Base-by-base conservation (phyloP, 2,113 vertebrate genomes). In the Elaphurus davidianus region DNA sequence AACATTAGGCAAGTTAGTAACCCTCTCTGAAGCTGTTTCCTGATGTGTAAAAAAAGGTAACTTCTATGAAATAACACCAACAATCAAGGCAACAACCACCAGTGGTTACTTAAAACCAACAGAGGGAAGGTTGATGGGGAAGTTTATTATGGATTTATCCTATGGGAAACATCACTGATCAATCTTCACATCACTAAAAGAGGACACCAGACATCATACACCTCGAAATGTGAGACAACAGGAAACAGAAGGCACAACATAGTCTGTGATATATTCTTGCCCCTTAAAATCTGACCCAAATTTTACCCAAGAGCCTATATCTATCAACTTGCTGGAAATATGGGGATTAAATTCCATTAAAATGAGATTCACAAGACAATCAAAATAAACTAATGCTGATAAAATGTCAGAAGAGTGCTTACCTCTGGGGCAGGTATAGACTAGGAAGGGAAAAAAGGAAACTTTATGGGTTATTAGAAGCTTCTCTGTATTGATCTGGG, bases 361-460 rank as follows among this genome's bases (percentile, higher is more conserved):
- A 94, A 76, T 91, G 47, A 94, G 59, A 15, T 64, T 94, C 76
- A 92, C 90, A 36, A 71, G 79, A 90, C 21, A 95, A 93, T 93
- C 50, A 90, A 90, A 90, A 91, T 82, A 97, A 76, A 91, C 0
- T 27, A 33, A 45, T 55, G n/a, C 30, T 85, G 43, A 84, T 84
- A 96, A 87, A 76, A 88, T 84, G 21, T 89, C 36, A 91, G 40
- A 91, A 84, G 10, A 78, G n/a, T 59, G n/a, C 40, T 91, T 87
- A 83, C 8, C 25, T 50, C 50, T 54, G 33, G 47, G 87, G 45
- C 36, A 87, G 19, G 45, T 43, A 62, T 5, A 92, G 43, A 67
- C 40, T 36, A 84, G 28, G 25, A 92, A 78, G 43, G 57, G 15
- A 36, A 59, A 60, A 96, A 90, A 91, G 45, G 87, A 93, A 87